phyloP scores from a whole-genome alignment of 2,113 vertebrate genomes.

The Prionailurus viverrinus region DNA sequence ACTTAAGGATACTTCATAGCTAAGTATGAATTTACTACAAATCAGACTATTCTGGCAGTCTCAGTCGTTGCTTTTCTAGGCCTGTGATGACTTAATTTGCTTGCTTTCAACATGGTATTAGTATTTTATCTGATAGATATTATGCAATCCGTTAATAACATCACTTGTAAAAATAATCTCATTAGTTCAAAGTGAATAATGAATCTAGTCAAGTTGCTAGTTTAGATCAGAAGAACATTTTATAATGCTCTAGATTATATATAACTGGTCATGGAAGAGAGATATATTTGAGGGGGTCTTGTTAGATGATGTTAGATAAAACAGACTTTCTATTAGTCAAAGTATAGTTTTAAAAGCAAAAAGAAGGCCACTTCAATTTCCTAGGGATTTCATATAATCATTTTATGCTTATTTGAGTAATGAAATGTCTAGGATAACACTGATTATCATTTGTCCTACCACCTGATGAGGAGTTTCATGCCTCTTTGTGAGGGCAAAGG shows the following conservation, averaged over 20 bases:
- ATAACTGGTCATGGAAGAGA: slow-evolving; percentile 57
- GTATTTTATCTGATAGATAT: slow-evolving; percentile 76
- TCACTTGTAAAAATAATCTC: slow-evolving; percentile 78
- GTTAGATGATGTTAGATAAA: slow-evolving; percentile 60
- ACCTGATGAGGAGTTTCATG: neutral
- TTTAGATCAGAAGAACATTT: slow-evolving; percentile 62
- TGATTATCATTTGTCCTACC: neutral
- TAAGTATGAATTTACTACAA: slow-evolving; percentile 61
- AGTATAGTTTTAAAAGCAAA: slow-evolving; percentile 62
- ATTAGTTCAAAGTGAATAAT: slow-evolving; percentile 76
- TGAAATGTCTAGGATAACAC: slow-evolving; percentile 44
- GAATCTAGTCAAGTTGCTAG: slow-evolving; percentile 63
- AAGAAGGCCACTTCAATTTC: slow-evolving; percentile 43
- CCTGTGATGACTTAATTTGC: slow-evolving; percentile 59
- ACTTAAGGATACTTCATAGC: neutral
- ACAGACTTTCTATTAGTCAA: slow-evolving; percentile 70
- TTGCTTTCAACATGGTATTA: slow-evolving; percentile 75
- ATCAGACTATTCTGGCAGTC: slow-evolving; percentile 14
- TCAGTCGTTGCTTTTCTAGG: slow-evolving; percentile 42
- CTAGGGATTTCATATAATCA: neutral
- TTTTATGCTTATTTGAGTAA: slow-evolving; percentile 57
- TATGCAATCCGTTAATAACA: slow-evolving; percentile 76
- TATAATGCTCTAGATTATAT: slow-evolving; percentile 65
- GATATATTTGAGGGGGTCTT: slow-evolving; percentile 35
- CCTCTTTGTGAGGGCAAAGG: neutral